Evolutionary conservation across 2,113 vertebrate species (phyloP), one percentile per base, ranked within the genome.

Genomic region (Eonycteris spelaea): DNA sequence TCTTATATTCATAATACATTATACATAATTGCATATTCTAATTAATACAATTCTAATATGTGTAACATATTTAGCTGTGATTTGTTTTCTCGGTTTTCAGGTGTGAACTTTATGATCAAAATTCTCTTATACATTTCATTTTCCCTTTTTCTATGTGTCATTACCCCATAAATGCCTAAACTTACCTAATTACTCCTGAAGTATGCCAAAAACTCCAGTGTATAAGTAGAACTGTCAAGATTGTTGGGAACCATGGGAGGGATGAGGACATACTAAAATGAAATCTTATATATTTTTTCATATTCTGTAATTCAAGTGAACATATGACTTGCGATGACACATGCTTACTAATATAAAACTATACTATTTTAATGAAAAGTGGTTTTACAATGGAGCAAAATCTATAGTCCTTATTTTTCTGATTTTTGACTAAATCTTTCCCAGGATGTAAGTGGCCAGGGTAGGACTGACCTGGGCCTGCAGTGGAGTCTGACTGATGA

Each of bases 271-370:
- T 57, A 71, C 9, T 43, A 40, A 3, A 61, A 14, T 5, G 43
- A 79, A 30, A 48, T 26, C 8, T 33, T 79, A 53, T 11, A 61
- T 67, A 14, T 16, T 94, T 71, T 89, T 88, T 92, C 40, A 48
- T 48, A 55, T 55, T 55, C 18, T 55, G 19, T 10, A 55, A 55
- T 55, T 55, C 38, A 12, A 57, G 26, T 22, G 10, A 79, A 35
- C 0, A 48, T 48, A 7, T n/a, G 38, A 53, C 33, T 80, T 30
- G 3, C 40, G 8, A 18, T 38, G 33, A 30, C n/a, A 14, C 2
- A 65, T 61, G n/a, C 57, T 59, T 45, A 83, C 10, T 92, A 28
- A 16, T 30, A 45, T 35, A n/a, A 24, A 1, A 57, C 7, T 74
- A 12, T 73, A 7, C 43, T 28, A 48, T 22, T 77, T 21, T 51